These are phyloP conservation scores for Drosophila repletoides DNA, from an alignment of 1,140 invertebrate genomes.

Conservation along the genomic window DNA sequence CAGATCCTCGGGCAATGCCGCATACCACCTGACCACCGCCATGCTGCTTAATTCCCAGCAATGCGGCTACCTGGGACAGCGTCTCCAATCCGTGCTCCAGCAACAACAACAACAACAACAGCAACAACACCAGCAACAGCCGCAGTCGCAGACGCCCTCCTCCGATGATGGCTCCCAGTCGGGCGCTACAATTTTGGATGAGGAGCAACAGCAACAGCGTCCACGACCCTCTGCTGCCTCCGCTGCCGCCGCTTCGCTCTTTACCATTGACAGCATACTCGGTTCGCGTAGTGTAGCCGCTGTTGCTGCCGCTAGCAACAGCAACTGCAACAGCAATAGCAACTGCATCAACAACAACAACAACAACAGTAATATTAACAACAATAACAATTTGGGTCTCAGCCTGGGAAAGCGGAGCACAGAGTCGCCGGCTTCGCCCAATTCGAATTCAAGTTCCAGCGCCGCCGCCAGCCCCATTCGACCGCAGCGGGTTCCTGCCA, in stretches of 20 bases:
- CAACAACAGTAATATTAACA: constrained; percentile 31
- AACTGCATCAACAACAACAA: constrained; percentile 34
- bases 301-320: constrained; percentile 25
- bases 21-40: constrained; percentile 77
- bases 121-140: constrained; percentile 59
- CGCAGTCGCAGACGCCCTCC: constrained; percentile 68
- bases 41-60: constrained; percentile 81
- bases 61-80: constrained; percentile 77
- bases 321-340: constrained; percentile 22
- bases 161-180: constrained; percentile 80
- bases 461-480: constrained; percentile 83
- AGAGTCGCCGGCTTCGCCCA: constrained; percentile 76
- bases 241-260: constrained; percentile 86
- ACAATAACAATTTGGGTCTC: constrained; percentile 17
- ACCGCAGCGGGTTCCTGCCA: constrained; percentile 82
- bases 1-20: constrained; percentile 46
- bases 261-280: constrained; percentile 92
- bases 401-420: constrained; percentile 52
- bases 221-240: constrained; percentile 81
- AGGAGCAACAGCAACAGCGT: constrained; percentile 82
- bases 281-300: constrained; percentile 73
- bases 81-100: constrained; percentile 71
- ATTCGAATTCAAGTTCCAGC: constrained; percentile 76
- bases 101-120: constrained; percentile 66
- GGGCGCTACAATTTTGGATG: constrained; percentile 69